phyloP scores from a whole-genome alignment of 2,113 vertebrate genomes.

The Strigops habroptila region DNA sequence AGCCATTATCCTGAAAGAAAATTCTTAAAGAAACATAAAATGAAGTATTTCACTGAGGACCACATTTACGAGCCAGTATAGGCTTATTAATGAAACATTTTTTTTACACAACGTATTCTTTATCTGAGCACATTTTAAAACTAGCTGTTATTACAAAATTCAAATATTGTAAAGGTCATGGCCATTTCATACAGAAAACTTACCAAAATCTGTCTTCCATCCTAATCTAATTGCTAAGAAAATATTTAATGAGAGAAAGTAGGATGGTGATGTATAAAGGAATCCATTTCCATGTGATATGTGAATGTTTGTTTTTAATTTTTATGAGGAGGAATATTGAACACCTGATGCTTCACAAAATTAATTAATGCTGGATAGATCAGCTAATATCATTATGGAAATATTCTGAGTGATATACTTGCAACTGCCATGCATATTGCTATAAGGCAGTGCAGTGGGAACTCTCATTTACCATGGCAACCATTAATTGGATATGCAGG shows the following conservation, averaged over 20 bases:
- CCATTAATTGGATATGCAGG: constrained; percentile 52
- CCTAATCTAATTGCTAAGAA: not conserved
- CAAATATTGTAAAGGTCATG: not conserved
- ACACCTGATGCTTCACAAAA: constrained; percentile 17
- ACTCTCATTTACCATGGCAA: constrained; percentile 54
- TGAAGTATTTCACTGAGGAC: not conserved
- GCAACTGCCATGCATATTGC: constrained; percentile 23
- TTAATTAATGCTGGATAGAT: constrained; percentile 22
- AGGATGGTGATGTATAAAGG: not conserved
- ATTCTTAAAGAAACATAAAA: not conserved
- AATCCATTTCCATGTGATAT: not conserved
- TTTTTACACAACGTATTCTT: not conserved
- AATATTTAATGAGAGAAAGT: not conserved
- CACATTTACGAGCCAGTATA: not conserved
- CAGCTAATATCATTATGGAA: constrained; percentile 41
- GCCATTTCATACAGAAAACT: not conserved
- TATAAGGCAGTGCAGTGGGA: not conserved
- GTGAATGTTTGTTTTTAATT: constrained; percentile 22
- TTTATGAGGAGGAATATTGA: constrained; percentile 26
- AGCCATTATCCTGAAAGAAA: not conserved
- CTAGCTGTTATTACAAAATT: not conserved
- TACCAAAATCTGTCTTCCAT: not conserved
- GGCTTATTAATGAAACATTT: not conserved
- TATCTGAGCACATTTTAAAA: not conserved
- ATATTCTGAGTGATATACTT: constrained; percentile 31